Conservation (phyloP, 1,140 invertebrate genomes). For the Bombus superbus region DNA sequence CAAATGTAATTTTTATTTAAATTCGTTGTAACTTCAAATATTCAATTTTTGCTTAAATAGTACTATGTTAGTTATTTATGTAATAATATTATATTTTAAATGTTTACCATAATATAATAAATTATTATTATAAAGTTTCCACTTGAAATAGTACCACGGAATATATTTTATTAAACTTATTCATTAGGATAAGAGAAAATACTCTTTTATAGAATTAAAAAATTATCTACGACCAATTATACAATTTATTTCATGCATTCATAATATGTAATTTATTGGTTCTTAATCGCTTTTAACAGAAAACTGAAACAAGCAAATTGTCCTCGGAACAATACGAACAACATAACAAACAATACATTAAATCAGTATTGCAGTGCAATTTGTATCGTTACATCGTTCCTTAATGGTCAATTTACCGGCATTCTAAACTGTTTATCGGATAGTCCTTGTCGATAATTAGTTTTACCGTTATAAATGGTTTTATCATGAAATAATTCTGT, state of each 20-base stretch:
- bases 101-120: too few species aligned
- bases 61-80: too few species aligned
- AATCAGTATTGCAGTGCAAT: neutral
- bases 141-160: too few species aligned
- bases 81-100: too few species aligned
- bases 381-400: neutral
- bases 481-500: neutral
- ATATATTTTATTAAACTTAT: neutral
- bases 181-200: neutral
- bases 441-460: neutral
- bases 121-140: too few species aligned
- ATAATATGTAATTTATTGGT: neutral
- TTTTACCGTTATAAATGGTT: neutral
- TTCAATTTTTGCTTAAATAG: too few species aligned
- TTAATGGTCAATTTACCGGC: neutral
- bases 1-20: too few species aligned
- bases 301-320: neutral
- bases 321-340: neutral
- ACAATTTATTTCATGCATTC: neutral
- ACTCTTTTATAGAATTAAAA: neutral
- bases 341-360: neutral
- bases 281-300: neutral
- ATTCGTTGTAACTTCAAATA: too few species aligned
- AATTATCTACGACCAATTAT: neutral
- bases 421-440: neutral